Evolutionary conservation across 2,888 invertebrate species (phyloP), one percentile per base, ranked within the genome.

Genomic region (Pterobdella sp.): DNA sequence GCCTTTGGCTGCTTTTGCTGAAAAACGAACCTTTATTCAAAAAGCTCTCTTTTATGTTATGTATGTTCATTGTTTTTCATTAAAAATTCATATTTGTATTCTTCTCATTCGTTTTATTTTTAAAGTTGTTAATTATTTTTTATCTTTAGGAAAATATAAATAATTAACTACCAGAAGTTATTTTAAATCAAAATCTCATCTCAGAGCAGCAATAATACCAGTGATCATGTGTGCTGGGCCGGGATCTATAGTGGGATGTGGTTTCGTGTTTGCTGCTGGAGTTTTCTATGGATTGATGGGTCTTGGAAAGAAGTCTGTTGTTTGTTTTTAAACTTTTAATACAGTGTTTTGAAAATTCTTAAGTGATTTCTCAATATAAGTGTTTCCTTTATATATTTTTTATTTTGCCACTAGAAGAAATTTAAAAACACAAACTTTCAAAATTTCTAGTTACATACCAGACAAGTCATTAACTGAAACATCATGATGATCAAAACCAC

Each of bases 211-310:
- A n/a, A 78, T 78, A 22, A 42, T 74, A 71, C 78, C 78, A 14
- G 29, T 78, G 52, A 74, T 75, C 29, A 72, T 78, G 73, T 78
- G 78, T 63, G 70, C 75, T 72, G 74, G 76, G 10, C 42, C 76
- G 0, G 67, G 71, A 1, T 72, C 78, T n/a, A n/a, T 78, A 18
- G 76, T 77, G 67, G 77, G 77, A 4, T 72, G 73, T 68, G 76
- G 75, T 7, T 75, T 75, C 18, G 68, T 78, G 26, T 77, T 78
- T 70, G 77, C 77, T n/a, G 73, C 75, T 31, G 78, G 76, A 2
- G 77, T 78, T 31, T 56, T 78, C 26, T 78, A 78, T 72, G 78
- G 78, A 36, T 67, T 78, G 32, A 78, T 78, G 77, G 77, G 76
- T 31, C 75, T 78, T 18, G 78, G 77, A n/a, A 77, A 73, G 70